phyloP scores from a whole-genome alignment of 2,113 vertebrate genomes.

The Tetrao urogallus region DNA sequence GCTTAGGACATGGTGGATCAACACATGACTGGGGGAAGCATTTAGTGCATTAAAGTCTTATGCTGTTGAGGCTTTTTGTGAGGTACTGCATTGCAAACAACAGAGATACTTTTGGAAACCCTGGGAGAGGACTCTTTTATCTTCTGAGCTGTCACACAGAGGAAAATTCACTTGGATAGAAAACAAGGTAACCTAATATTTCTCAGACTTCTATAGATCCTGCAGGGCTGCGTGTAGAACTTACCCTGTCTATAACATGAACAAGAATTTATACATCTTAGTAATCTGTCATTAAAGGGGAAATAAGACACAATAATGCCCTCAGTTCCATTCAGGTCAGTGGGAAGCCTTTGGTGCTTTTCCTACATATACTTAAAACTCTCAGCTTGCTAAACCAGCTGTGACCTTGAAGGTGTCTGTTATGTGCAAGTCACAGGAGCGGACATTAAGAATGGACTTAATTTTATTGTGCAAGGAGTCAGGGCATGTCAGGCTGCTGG shows the following conservation, averaged over 20 bases:
- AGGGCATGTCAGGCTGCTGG: slow-evolving; percentile 50
- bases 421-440: slow-evolving; percentile 79
- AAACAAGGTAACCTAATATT: background rate
- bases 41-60: accelerated
- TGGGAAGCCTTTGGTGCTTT: background rate
- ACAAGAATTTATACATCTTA: background rate
- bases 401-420: slow-evolving; percentile 81
- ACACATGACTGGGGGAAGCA: background rate
- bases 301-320: background rate
- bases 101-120: background rate
- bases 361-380: slow-evolving; percentile 59
- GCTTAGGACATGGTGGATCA: background rate
- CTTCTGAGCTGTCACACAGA: background rate
- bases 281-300: background rate
- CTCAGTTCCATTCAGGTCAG: background rate
- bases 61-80: background rate
- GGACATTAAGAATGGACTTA: slow-evolving; percentile 83
- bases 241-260: background rate
- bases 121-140: background rate
- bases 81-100: background rate
- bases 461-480: slow-evolving; percentile 77
- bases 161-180: background rate
- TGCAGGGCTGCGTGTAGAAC: background rate
- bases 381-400: slow-evolving; percentile 80
- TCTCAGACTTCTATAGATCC: background rate